phyloP scores from a whole-genome alignment of 2,113 vertebrate genomes.

The Oophaga pumilio region DNA sequence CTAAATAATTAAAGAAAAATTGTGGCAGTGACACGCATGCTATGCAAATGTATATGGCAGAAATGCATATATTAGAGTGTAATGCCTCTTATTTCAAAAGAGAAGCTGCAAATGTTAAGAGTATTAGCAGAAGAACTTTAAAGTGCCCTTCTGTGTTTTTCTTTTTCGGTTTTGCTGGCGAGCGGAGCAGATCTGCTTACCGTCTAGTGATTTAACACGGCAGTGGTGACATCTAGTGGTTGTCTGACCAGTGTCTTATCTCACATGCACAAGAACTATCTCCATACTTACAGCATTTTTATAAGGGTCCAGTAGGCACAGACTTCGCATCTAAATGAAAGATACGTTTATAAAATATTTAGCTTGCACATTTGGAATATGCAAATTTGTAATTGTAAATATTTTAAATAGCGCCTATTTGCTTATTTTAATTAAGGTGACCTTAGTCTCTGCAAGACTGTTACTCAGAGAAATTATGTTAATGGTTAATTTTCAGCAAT shows the following conservation, averaged over 20 bases:
- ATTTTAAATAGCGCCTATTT: neutral
- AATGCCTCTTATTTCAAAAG: slow-evolving; percentile 29
- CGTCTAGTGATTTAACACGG: slow-evolving; percentile 20
- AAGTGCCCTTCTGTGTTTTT: neutral
- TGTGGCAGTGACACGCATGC: slow-evolving; percentile 9
- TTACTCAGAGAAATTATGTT: neutral
- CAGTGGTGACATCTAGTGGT: slow-evolving; percentile 55
- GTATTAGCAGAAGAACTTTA: neutral
- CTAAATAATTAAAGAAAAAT: slow-evolving; percentile 26
- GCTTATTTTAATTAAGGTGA: slow-evolving; percentile 19
- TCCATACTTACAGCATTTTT: neutral
- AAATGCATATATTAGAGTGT: slow-evolving; percentile 30
- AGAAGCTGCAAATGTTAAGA: slow-evolving; percentile 3
- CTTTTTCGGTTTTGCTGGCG: neutral
- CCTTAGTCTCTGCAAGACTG: neutral
- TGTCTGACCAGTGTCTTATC: neutral
- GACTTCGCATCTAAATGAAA: neutral
- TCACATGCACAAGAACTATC: neutral
- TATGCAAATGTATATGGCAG: slow-evolving; percentile 36
- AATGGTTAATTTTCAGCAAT: neutral
- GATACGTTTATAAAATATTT: neutral
- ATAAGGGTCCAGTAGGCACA: neutral
- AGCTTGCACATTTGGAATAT: neutral
- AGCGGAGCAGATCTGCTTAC: neutral
- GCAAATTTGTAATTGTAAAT: neutral